Evolutionary conservation across 2,888 invertebrate species (phyloP), one percentile per base, ranked within the genome.

Genomic region (Mechanitis messenoides): DNA sequence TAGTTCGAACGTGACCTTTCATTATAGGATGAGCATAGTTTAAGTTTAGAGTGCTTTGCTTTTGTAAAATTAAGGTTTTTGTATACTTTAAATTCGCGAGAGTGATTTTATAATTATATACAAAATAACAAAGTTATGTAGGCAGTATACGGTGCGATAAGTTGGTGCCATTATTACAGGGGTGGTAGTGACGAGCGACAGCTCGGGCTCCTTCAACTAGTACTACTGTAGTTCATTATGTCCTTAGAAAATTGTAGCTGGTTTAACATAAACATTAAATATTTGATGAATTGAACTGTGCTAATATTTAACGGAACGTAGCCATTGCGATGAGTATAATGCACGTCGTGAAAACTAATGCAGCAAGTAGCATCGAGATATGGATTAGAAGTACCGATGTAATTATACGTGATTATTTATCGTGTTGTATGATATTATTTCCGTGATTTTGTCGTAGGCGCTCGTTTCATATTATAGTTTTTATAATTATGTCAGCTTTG

Each of bases 161-260:
- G 88, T 89, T 89, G 90, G 90, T 90, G 90, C 90, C 90, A 90
- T 90, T 89, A 87, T 87, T 90, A 89, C 89, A 89, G 88, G 87
- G 89, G 87, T 85, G 85, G 87, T 84, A 84, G 87, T 86, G 85
- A 73, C 78, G 80, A 76, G 74, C 81, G 81, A 74, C 78, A 75
- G 75, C 77, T n/a, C 47, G 47, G 20, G n/a, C 20, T 35, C 35
- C 35, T 35, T 35, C 35, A 35, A 5, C 35, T 35, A 1, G 35
- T 35, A 35, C 35, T 35, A 35, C 35, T 35, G 3, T 35, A 35
- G 35, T 35, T 35, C 35, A 5, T 35, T 35, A 35, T 35, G 2
- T 35, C 35, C 35, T 35, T 35, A 35, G 35, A 35, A 35, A 35
- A 35, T 35, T 35, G 5, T 35, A 35, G 5, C 35, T 35, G 35